Evolutionary conservation across 2,113 vertebrate species (phyloP), one percentile per base, ranked within the genome.

Genomic region (Trogon surrucura): DNA sequence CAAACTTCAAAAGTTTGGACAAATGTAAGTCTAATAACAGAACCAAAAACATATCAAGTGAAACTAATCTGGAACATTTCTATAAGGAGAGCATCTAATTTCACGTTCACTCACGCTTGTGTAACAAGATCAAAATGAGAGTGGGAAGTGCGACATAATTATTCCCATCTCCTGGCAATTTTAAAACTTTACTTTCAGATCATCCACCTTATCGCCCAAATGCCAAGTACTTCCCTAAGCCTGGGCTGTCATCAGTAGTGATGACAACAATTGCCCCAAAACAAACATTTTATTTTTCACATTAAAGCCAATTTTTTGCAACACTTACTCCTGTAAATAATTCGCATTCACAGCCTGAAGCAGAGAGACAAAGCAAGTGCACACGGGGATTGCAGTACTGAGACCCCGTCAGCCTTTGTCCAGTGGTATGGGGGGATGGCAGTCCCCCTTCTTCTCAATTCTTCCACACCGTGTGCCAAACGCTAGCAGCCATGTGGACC

Each of bases 101-200:
- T 75, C 85, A 77, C 69, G 71, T 78, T 81, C 84, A 20, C 83
- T 81, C 78, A 10, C 0, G 1, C 80, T 80, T 50, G 44, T 62
- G 62, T 73, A 88, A 77, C 85, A 47, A 93, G 70, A 94, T 88
- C 85, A 85, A 94, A 96, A 75, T 1, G 32, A 54, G 70, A 90
- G 90, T 85, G 67, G 79, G 74, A 94, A 82, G 62, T 10, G 75
- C 4, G 10, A 85, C 19, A 56, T 51, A 69, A 89, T 85, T 82
- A 85, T 57, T 91, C 85, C 71, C 34, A 79, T 81, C 78, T 85
- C 58, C 58, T 77, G 79, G 80, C 61, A 69, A 72, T 54, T 94
- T 74, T 50, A 36, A 92, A 91, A 74, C 56, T 62, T 86, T 5
- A 26, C 64, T 88, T 80, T 45, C 18, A n/a, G 18, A 26, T 11